Conservation (phyloP, 2,113 vertebrate genomes). For the Narcine bancroftii region DNA sequence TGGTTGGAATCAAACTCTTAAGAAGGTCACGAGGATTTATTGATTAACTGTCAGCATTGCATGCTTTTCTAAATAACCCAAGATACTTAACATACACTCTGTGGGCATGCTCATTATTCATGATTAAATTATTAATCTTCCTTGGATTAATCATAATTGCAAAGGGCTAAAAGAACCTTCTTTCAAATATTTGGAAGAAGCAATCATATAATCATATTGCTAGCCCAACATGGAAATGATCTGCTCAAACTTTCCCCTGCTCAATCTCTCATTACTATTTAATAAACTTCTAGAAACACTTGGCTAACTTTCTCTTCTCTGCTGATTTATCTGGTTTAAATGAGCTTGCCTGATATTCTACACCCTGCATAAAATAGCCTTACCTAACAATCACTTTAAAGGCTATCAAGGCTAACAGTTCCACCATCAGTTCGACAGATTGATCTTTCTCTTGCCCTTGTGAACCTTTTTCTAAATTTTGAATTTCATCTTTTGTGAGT, state of each 20-base stretch:
- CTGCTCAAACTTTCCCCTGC: not conserved
- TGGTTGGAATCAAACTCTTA: not conserved
- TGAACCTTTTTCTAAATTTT: not conserved
- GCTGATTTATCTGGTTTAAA: constrained; percentile 22
- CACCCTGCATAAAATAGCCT: not conserved
- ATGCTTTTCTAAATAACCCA: not conserved
- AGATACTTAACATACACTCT: not conserved
- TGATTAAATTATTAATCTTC: not conserved
- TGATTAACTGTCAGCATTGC: not conserved
- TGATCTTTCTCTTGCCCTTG: not conserved
- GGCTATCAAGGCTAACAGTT: not conserved
- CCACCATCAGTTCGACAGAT: not conserved
- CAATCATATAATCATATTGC: not conserved
- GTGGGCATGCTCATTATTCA: not conserved
- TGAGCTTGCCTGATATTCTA: not conserved
- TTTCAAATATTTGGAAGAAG: not conserved
- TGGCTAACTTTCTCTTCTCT: not conserved
- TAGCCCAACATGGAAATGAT: not conserved
- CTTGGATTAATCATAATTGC: not conserved
- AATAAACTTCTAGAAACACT: not conserved
- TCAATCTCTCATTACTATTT: not conserved
- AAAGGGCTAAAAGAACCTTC: not conserved
- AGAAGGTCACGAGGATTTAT: not conserved
- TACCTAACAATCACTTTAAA: not conserved
- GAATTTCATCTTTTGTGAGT: not conserved